Base-by-base conservation (phyloP, 2,888 invertebrate species). In the Chymomyza fuscimana region DNA sequence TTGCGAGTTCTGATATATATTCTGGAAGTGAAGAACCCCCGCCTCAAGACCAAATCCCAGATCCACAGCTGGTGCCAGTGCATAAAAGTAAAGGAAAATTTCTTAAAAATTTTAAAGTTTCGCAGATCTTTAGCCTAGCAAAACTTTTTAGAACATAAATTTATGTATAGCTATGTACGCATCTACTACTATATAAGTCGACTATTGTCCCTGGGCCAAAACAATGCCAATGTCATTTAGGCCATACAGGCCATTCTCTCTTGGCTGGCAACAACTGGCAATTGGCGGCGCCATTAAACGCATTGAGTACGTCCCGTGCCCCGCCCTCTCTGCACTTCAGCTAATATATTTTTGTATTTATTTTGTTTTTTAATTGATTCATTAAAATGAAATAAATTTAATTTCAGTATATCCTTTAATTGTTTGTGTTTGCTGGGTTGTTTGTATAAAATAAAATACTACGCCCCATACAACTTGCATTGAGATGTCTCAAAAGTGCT, bases 351-450 rank as follows among this genome's bases (percentile, higher is more conserved):
- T 54, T 54, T 22, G 16, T 19, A 19, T 54, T 16, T 54, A 22
- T 46, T 22, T 54, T 54, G 22, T 58, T 58, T 58, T 32, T 58
- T 58, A 58, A 58, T 58, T 58, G 58, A 25, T 58, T 58, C 22
- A 25, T 58, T 58, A 19, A 29, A 22, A 58, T 25, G 2, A 29
- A 58, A 58, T 58, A 29, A 58, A 54, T 22, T 51, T 51, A 16
- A 16, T 51, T 54, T 16, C 19, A 54, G 22, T 25, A 58, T 58
- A 15, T 22, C 58, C n/a, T 54, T 54, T n/a, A 54, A 54, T n/a
- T 54, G 54, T 54, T 54, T n/a, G 5, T 32, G 6, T 32, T 32
- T 32, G 5, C 2, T 32, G 32, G 54, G 2, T 51, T 54, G 16
- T 6, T 54, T 54, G 1, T 19, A 2, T 16, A 15, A 1, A 5